These are phyloP conservation scores for Dromaius novaehollandiae DNA, from an alignment of 2,113 vertebrate genomes.

Conservation along the genomic window DNA sequence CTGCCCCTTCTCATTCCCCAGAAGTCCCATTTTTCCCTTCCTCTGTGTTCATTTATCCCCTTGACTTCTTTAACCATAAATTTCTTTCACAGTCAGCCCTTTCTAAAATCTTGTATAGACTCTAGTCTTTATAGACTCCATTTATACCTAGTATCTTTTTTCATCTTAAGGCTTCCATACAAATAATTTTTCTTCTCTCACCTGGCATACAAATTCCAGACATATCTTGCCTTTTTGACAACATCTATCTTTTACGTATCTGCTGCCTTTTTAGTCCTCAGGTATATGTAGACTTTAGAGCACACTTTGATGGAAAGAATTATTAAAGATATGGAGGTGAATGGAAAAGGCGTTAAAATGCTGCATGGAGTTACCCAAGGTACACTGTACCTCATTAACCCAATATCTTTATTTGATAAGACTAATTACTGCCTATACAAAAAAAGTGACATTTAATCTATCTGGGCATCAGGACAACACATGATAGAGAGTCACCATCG, in stretches of 20 bases:
- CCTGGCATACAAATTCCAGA: neutral
- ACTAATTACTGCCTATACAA: neutral
- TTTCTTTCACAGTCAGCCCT: neutral
- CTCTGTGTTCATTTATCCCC: neutral
- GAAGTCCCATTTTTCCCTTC: fast-evolving
- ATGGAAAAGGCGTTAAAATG: neutral
- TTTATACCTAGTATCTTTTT: neutral
- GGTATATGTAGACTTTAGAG: neutral
- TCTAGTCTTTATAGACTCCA: neutral
- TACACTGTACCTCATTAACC: neutral
- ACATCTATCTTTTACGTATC: neutral
- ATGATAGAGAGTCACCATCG: neutral
- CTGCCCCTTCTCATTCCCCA: neutral
- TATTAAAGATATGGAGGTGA: neutral
- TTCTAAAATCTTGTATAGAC: neutral
- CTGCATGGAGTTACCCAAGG: neutral
- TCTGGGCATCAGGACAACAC: neutral
- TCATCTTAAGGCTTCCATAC: neutral
- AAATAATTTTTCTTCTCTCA: neutral
- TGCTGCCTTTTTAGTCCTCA: neutral
- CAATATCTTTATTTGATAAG: neutral
- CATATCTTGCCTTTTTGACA: neutral
- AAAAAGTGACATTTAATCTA: neutral
- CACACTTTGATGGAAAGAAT: neutral
- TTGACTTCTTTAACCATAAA: neutral